Percentiles rank a stretch among this genome's conserved stretches.
Evolutionary conservation across 2,797 vertebrate genomes (phyloP).

Genomic region (Zenarchopterus dispar): DNA sequence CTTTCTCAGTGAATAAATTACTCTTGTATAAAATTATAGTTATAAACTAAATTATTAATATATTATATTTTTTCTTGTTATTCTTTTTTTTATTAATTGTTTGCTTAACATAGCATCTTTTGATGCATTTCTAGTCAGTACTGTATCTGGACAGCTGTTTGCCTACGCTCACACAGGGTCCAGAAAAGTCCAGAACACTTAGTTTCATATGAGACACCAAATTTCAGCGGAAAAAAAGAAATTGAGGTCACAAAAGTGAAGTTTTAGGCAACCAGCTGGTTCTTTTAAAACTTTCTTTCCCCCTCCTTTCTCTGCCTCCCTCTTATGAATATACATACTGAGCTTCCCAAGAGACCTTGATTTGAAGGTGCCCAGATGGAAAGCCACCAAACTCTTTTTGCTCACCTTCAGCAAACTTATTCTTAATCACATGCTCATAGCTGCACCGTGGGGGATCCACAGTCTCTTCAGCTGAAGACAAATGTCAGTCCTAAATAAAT

Average conservation of each 20-base stretch:
- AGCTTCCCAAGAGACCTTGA: slow-evolving; percentile 70
- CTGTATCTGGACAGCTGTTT: slow-evolving; percentile 20
- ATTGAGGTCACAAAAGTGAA: slow-evolving; percentile 81
- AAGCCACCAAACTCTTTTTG: slow-evolving; percentile 72
- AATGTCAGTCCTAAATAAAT: slow-evolving; percentile 64
- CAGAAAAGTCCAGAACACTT: slow-evolving; percentile 5
- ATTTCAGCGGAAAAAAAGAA: slow-evolving; percentile 59
- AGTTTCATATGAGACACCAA: slow-evolving; percentile 43
- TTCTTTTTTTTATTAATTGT: no score
- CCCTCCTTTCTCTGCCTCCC: slow-evolving; percentile 53
- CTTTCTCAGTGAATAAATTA: slow-evolving; percentile 17
- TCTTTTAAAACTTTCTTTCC: slow-evolving; percentile 71
- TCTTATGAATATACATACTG: slow-evolving; percentile 84
- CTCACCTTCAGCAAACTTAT: slow-evolving; percentile 79
- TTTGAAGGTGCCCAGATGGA: slow-evolving; percentile 82
- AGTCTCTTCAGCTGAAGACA: slow-evolving; percentile 53
- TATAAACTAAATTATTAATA: slow-evolving; percentile 10
- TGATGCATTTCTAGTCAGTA: background rate
- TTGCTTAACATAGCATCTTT: slow-evolving; percentile 1
- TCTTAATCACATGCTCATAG: slow-evolving; percentile 65
- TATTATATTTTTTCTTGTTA: background rate
- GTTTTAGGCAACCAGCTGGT: slow-evolving; percentile 81
- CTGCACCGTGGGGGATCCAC: slow-evolving; percentile 52
- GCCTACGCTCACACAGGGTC: slow-evolving; percentile 38
- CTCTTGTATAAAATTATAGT: background rate